phyloP scores from a whole-genome alignment of 2,888 invertebrate species.

The Metellina segmentata region DNA sequence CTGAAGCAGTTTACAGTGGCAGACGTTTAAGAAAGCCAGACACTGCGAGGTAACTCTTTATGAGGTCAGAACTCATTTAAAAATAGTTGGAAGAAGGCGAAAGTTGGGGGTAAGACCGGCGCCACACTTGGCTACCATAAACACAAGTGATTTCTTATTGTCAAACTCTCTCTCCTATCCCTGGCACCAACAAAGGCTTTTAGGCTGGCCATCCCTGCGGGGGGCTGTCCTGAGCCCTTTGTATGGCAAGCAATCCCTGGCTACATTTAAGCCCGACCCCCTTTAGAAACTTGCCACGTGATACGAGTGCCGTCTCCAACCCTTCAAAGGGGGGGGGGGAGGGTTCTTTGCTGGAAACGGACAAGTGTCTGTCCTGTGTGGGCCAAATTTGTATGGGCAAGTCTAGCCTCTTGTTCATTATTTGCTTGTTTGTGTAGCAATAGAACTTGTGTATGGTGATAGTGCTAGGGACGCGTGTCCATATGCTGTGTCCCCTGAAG shows the following conservation, averaged over 20 bases:
- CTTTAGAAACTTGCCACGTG: conserved; percentile 6
- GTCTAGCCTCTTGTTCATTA: conserved; percentile 7
- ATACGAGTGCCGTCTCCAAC: conserved; percentile 8
- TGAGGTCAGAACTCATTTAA: too few species aligned
- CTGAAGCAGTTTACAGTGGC: too few species aligned
- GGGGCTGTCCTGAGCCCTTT: conserved; percentile 12
- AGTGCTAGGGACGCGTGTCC: neutral
- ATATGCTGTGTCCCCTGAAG: neutral
- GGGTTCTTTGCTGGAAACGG: neutral
- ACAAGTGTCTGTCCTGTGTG: neutral
- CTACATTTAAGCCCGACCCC: conserved; percentile 7
- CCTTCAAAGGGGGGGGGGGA: neutral
- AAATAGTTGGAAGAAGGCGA: conserved; percentile 3
- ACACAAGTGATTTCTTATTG: conserved; percentile 33
- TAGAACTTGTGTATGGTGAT: neutral
- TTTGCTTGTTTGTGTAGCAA: conserved; percentile 1
- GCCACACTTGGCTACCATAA: conserved; percentile 13
- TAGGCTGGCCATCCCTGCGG: neutral
- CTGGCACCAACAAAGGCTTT: conserved; percentile 6
- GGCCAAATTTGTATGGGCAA: neutral
- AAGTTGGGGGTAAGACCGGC: conserved; percentile 19
- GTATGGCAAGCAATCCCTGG: conserved; percentile 12
- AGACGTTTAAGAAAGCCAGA: too few species aligned
- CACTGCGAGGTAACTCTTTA: too few species aligned
- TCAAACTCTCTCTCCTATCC: conserved; percentile 29